Evolutionary conservation across 1,140 invertebrate species (phyloP), one percentile per base, ranked within the genome.

Genomic region (Drosophila bocki): DNA sequence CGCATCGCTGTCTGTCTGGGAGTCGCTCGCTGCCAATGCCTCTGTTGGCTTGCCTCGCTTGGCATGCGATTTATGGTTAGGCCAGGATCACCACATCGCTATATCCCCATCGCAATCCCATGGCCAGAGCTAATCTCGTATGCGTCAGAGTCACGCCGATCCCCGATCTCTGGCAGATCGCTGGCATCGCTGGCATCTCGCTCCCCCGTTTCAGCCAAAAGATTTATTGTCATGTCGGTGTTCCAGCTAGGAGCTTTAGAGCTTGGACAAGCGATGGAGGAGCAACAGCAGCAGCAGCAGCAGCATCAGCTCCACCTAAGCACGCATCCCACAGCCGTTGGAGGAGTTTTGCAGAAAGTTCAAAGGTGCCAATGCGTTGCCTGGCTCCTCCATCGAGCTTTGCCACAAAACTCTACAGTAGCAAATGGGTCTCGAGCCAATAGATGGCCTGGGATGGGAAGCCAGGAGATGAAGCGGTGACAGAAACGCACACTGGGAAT

Each of bases 161-260:
- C 77, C 54, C 56, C 79, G 72, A 80, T 75, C 63, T 72, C 54
- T 75, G 77, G 53, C 69, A 60, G 69, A 72, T 67, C 56, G 74
- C 33, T 39, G 71, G 59, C 53, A 44, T 48, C 56, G 37, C 56
- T 63, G 22, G 11, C 48, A 39, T 41, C 9, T 41, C 9, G 33
- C 50, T 15, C 35, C 53, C 50, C 44, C 53, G 26, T n/a, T 51
- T 51, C 44, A 44, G 60, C 50, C 58, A 33, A 58, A 75, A 88
- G 84, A 88, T 88, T 88, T 88, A 88, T 88, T 90, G 80, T 90
- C 80, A 85, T 85, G 80, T 87, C 83, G 76, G 60, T 63, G 68
- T 77, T 84, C 48, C 45, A 63, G 62, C 47, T 39, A 29, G 53
- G 32, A 44, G 61, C 37, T 32, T 3, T 3, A 45, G 4, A 58